These are phyloP conservation scores for Lasius fuliginosus DNA, from an alignment of 2,888 invertebrate genomes.

Conservation along the genomic window DNA sequence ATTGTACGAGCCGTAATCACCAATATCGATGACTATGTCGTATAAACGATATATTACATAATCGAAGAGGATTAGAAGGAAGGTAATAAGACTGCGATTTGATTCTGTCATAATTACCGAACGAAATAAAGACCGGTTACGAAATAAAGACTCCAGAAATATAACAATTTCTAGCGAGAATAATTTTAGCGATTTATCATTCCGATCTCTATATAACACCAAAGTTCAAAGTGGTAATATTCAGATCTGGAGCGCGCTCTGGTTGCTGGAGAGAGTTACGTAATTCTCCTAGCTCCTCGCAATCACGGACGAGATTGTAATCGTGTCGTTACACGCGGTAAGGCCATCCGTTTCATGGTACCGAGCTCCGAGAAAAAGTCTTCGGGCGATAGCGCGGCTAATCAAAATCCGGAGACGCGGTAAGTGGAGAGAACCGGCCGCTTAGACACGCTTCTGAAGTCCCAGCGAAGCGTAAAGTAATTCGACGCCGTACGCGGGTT, in stretches of 20 bases:
- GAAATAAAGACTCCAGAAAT: constrained; percentile 35
- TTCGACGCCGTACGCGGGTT: constrained; percentile 78
- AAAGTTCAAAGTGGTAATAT: constrained; percentile 44
- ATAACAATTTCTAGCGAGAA: constrained; percentile 40
- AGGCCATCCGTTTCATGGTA: constrained; percentile 42
- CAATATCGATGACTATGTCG: background rate
- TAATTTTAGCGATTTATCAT: constrained; percentile 43
- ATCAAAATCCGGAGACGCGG: constrained; percentile 62
- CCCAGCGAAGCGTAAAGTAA: constrained; percentile 79
- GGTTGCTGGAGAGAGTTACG: constrained; percentile 17
- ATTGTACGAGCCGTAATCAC: background rate
- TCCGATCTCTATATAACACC: constrained; percentile 14
- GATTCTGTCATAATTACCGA: constrained; percentile 33
- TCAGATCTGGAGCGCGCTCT: constrained; percentile 20
- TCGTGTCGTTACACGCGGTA: constrained; percentile 61
- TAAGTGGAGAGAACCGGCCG: constrained; percentile 52
- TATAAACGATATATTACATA: constrained; percentile 30
- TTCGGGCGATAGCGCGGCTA: constrained; percentile 59
- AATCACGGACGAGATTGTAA: constrained; percentile 54
- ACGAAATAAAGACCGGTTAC: constrained; percentile 18
- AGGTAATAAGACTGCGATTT: constrained; percentile 42
- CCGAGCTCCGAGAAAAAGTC: constrained; percentile 58
- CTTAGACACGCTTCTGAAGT: constrained; percentile 70
- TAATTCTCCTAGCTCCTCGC: constrained; percentile 30
- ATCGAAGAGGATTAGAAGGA: constrained; percentile 19